Percentiles rank a stretch among this genome's conserved stretches.
Conservation (phyloP, 2,113 vertebrate species). For the Bos taurus region DNA sequence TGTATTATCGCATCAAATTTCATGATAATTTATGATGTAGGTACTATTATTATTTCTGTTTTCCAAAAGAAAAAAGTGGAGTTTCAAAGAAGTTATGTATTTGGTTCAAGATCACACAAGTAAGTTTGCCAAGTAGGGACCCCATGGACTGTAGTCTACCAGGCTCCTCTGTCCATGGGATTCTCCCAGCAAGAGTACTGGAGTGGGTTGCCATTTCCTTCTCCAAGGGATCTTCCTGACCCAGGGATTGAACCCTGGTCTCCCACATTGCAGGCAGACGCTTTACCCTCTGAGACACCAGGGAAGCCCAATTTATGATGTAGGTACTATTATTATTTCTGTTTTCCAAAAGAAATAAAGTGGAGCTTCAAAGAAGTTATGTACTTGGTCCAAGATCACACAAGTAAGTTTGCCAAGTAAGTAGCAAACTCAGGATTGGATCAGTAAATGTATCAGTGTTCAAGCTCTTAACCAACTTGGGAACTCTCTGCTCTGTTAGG, state of each 20-base stretch:
- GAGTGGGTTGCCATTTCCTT: too few relatives aligned
- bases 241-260: too few relatives aligned
- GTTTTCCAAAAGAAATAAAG: not conserved
- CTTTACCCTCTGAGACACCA: too few relatives aligned
- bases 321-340: not conserved
- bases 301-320: too few relatives aligned
- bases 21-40: not conserved
- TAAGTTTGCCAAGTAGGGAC: not conserved
- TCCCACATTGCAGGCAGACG: too few relatives aligned
- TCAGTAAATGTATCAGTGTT: not conserved
- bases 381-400: not conserved
- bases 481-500: not conserved
- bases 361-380: not conserved
- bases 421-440: not conserved
- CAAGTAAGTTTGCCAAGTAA: not conserved
- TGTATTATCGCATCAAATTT: not conserved
- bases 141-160: too few relatives aligned
- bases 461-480: not conserved
- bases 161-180: too few relatives aligned
- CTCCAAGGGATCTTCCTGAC: too few relatives aligned
- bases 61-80: not conserved
- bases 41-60: not conserved
- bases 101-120: not conserved
- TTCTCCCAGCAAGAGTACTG: too few relatives aligned
- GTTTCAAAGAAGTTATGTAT: not conserved